These are phyloP conservation scores for Anguilla anguilla DNA, from an alignment of 2,797 vertebrate genomes.

Conservation along the genomic window DNA sequence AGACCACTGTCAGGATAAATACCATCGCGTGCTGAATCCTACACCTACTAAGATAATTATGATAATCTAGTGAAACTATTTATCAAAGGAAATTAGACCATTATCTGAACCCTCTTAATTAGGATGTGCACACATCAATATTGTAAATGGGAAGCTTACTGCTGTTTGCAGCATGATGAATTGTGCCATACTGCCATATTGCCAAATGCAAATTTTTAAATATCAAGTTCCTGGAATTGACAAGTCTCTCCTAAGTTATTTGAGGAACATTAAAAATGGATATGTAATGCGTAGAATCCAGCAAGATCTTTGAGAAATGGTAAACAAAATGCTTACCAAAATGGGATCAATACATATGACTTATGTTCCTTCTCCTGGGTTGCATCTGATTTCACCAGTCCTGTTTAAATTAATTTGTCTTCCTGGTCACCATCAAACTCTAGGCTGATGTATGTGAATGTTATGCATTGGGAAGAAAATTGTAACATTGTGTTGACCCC, in stretches of 20 bases:
- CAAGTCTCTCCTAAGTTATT: background rate
- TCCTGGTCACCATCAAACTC: background rate
- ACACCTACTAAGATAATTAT: background rate
- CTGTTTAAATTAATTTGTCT: background rate
- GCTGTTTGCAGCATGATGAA: background rate
- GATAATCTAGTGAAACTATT: background rate
- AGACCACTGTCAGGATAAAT: background rate
- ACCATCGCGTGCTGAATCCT: background rate
- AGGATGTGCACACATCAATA: conserved; percentile 1
- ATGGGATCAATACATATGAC: background rate
- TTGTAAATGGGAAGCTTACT: background rate
- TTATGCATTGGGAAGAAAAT: conserved; percentile 3
- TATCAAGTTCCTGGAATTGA: background rate
- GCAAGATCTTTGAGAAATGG: background rate
- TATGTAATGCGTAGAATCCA: background rate
- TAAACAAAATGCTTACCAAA: background rate
- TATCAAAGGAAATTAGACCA: background rate
- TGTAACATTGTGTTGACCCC: conserved; percentile 17
- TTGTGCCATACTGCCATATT: background rate
- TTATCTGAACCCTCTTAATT: background rate
- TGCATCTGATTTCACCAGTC: background rate
- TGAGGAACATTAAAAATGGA: conserved; percentile 1
- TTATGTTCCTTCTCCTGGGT: background rate
- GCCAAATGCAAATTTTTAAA: background rate
- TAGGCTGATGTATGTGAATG: background rate